Conservation (phyloP, 2,113 vertebrate genomes). For the Polypterus senegalus region DNA sequence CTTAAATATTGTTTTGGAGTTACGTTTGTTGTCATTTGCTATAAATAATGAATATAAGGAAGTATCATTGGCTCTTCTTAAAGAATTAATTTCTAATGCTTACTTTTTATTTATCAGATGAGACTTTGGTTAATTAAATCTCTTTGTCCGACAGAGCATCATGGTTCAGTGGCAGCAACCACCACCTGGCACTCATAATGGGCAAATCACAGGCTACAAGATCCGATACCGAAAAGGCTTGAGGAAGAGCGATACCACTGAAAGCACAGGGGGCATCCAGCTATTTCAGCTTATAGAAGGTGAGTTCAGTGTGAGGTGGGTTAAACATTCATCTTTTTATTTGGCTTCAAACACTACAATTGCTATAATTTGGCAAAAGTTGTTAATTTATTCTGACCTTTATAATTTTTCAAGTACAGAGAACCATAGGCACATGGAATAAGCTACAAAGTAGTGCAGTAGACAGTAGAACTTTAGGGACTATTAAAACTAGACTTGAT, state of each 20-base stretch:
- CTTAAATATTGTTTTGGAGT: no score
- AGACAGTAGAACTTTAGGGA: no score
- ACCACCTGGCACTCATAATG: slow-evolving; percentile 68
- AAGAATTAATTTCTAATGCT: background rate
- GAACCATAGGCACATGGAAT: no score
- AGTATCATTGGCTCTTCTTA: background rate
- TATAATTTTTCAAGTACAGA: no score
- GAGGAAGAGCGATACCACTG: slow-evolving; percentile 76
- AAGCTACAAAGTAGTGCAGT: no score
- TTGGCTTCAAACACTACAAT: no score
- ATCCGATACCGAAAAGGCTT: slow-evolving; percentile 86
- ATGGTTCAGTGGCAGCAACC: slow-evolving; percentile 88
- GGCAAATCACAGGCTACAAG: slow-evolving; percentile 82
- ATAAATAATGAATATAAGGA: background rate
- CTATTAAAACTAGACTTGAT: no score
- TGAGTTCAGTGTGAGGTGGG: slow-evolving; percentile 27
- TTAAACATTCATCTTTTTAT: no score
- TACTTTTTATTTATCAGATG: slow-evolving; percentile 7
- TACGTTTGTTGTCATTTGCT: no score
- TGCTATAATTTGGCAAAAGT: no score
- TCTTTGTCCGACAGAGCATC: slow-evolving; percentile 56
- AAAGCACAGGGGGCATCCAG: slow-evolving; percentile 68
- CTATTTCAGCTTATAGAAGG: slow-evolving; percentile 79
- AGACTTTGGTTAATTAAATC: background rate
- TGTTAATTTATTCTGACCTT: no score